These are phyloP conservation scores for Ramazzottius varieornatus DNA, from an alignment of 2,888 invertebrate genomes.

Conservation along the genomic window DNA sequence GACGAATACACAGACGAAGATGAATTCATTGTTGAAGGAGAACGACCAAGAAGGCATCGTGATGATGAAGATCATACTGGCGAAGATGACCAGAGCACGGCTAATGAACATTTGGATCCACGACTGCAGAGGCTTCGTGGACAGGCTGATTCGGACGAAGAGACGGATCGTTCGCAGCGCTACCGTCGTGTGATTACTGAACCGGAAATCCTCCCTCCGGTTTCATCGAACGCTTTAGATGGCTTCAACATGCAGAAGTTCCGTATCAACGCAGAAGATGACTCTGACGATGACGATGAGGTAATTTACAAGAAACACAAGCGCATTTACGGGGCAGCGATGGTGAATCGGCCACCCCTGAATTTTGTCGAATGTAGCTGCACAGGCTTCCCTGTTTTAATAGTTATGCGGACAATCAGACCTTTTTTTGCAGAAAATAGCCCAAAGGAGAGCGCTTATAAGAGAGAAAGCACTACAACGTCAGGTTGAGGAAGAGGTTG, in stretches of 20 bases:
- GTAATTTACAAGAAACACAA: too few relatives aligned
- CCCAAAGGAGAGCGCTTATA: neutral
- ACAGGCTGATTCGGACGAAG: neutral
- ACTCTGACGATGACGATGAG: constrained; percentile 27
- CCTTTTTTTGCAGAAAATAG: constrained; percentile 1
- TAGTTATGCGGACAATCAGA: too few relatives aligned
- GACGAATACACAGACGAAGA: neutral
- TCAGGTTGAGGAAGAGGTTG: constrained; percentile 10
- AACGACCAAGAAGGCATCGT: neutral
- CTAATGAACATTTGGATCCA: neutral
- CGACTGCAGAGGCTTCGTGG: neutral
- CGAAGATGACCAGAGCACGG: neutral
- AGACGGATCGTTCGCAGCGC: neutral
- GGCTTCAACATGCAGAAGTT: constrained; percentile 12
- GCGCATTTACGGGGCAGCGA: too few relatives aligned
- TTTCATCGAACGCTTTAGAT: constrained; percentile 14
- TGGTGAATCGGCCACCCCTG: too few relatives aligned
- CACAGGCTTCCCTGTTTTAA: too few relatives aligned
- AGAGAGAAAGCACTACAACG: constrained; percentile 6
- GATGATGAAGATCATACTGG: neutral
- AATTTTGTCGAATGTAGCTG: too few relatives aligned
- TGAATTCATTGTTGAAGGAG: neutral
- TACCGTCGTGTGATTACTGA: neutral
- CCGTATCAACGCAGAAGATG: constrained; percentile 25
- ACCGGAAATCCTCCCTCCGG: neutral